Base-by-base conservation (phyloP, 2,113 vertebrate genomes). In the Hippocampus zosterae region DNA sequence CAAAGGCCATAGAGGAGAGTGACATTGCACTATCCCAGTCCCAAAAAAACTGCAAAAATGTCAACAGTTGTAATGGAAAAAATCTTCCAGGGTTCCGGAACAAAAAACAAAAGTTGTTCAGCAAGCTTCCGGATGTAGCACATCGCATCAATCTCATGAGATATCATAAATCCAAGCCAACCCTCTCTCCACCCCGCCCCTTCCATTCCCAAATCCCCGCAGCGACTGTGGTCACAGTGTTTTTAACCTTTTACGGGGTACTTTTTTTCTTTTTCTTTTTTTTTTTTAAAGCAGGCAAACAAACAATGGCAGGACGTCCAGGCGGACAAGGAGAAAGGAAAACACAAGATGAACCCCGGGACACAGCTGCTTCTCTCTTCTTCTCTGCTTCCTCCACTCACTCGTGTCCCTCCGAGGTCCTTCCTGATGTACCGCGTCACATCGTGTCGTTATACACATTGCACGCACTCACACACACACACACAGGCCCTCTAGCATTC, bases 61-160 rank as follows among this genome's bases (percentile, higher is more conserved):
- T 81, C 84, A 88, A 84, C 82, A 84, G 53, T 61, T 85, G 87
- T 86, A 89, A 85, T 89, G 10, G 81, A 88, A 88, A 91, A 5
- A 81, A 52, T 83, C 76, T 85, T 83, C 74, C 42, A 59, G 41
- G 42, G 71, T 8, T 1, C 46, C 15, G n/a, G 62, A n/a, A 75
- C 67, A 42, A 78, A 87, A 90, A 84, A 41, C 27, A 33, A 81
- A 75, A 77, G 72, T 86, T 77, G 52, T 78, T 81, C 66, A 84
- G 81, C 72, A 76, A 70, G 65, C 37, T 46, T 46, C 27, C 65
- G 71, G 69, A 81, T 70, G 48, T 69, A 80, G 53, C 23, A 48
- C 73, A 88, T 85, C 73, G 78, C 81, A 85, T 63, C 50, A 16
- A 29, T 78, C 85, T 72, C 87, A 40, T 0, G 77, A 74, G 86